Evolutionary conservation across 35 echinoderm and acorn worm genomes (phyloP).

Genomic region (Apostichopus parvimensis): DNA sequence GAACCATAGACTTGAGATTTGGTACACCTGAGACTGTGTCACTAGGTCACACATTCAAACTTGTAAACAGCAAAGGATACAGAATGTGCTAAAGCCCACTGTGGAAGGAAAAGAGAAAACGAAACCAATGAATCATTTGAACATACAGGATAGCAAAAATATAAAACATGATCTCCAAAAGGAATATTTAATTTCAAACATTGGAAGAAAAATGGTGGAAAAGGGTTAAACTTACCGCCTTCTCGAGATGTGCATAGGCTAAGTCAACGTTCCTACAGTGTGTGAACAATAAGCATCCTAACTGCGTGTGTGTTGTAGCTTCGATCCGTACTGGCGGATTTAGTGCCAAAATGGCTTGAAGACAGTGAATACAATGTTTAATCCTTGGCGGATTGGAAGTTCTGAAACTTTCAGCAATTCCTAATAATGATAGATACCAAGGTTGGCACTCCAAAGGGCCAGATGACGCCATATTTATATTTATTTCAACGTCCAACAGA

Average conservation of each 20-base stretch:
- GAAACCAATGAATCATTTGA: conserved; percentile 1
- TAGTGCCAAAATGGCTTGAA: conserved; percentile 93
- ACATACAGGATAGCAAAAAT: background rate
- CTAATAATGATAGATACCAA: conserved; percentile 93
- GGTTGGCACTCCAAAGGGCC: conserved; percentile 78
- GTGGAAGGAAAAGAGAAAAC: conserved; percentile 72
- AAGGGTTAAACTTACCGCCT: conserved; percentile 92
- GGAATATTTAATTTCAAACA: background rate
- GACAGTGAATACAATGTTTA: conserved; percentile 99
- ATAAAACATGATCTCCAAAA: background rate
- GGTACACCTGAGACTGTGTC: too few species aligned
- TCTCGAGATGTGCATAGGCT: conserved; percentile 96
- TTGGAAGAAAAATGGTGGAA: background rate
- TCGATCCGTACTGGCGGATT: conserved; percentile 90
- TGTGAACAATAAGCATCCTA: conserved; percentile 99
- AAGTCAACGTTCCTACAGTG: conserved; percentile 98
- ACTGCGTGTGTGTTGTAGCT: conserved; percentile 93
- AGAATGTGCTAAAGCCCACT: conserved; percentile 96
- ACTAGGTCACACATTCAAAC: conserved; percentile 3
- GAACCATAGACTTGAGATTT: too few species aligned
- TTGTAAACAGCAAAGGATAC: conserved; percentile 91
- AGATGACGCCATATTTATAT: conserved; percentile 94
- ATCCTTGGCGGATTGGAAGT: conserved; percentile 99
- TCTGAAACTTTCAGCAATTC: conserved; percentile 97
- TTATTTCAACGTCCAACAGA: conserved; percentile 48